Percentiles rank a stretch among this genome's conserved stretches.
Evolutionary conservation across 2,888 invertebrate genomes (phyloP).

Genomic region (Leuctra nigra): DNA sequence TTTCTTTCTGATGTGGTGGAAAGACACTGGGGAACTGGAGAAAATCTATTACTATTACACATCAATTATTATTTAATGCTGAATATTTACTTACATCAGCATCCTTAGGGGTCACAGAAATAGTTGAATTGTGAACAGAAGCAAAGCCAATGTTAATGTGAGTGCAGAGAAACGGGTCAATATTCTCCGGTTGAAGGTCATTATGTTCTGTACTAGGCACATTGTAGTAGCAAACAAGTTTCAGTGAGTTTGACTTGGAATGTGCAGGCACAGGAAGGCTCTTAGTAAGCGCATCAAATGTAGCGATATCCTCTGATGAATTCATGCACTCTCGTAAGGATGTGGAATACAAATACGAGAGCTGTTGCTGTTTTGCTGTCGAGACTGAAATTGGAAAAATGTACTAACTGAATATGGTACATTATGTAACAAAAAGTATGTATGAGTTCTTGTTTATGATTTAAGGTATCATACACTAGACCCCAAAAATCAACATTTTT

Average conservation of each 20-base stretch:
- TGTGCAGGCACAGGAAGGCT: too few relatives aligned
- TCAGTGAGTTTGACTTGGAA: not conserved
- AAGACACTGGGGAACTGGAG: too few relatives aligned
- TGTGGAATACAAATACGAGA: not conserved
- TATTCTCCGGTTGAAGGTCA: constrained; percentile 47
- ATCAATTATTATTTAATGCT: too few relatives aligned
- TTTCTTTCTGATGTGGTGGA: too few relatives aligned
- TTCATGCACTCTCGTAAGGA: not conserved
- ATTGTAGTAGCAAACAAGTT: constrained; percentile 5
- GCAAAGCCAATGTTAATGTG: constrained; percentile 78
- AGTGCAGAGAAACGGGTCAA: constrained; percentile 70
- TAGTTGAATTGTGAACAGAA: constrained; percentile 45
- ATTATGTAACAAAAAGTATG: not conserved
- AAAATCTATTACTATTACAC: too few relatives aligned
- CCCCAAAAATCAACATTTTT: too few relatives aligned
- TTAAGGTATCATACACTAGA: too few relatives aligned
- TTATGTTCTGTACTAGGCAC: constrained; percentile 23
- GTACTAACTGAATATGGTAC: not conserved
- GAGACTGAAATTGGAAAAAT: not conserved
- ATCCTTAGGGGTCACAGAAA: not conserved
- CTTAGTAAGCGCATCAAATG: too few relatives aligned
- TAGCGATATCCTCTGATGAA: too few relatives aligned
- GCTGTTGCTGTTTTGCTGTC: not conserved
- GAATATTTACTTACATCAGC: not conserved
- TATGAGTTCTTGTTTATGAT: too few relatives aligned